These are phyloP conservation scores for Onchidella celtica DNA, from an alignment of 2,888 invertebrate genomes.

Conservation along the genomic window DNA sequence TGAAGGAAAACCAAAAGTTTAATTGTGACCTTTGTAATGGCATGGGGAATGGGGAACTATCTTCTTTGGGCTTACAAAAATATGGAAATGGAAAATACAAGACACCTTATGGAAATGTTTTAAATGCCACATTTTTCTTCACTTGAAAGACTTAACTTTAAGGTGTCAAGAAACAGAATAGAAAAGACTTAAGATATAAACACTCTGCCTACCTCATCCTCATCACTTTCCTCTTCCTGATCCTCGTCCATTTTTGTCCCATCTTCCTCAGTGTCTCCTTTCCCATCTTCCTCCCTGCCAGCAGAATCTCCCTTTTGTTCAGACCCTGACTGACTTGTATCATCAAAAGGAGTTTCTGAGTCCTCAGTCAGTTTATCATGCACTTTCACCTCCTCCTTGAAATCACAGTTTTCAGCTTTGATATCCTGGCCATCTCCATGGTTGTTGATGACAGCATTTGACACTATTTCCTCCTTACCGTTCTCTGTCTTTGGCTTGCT, in stretches of 20 bases:
- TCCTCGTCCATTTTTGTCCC: constrained; percentile 37
- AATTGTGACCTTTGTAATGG: too few species aligned
- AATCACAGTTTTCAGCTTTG: neutral
- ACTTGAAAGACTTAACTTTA: too few species aligned
- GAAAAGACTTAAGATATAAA: neutral
- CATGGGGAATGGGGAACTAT: too few species aligned
- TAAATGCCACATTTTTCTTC: too few species aligned
- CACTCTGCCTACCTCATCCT: constrained; percentile 55
- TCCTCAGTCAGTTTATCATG: neutral
- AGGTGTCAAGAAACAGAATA: too few species aligned
- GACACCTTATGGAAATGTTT: too few species aligned
- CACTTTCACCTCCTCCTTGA: neutral
- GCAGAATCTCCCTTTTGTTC: neutral
- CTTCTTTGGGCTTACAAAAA: too few species aligned
- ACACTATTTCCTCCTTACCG: neutral
- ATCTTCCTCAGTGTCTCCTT: neutral
- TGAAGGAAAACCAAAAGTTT: too few species aligned
- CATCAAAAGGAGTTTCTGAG: neutral
- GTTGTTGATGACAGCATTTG: neutral
- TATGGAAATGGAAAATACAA: too few species aligned
- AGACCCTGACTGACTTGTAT: neutral
- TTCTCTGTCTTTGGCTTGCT: too few species aligned
- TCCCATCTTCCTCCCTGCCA: neutral
- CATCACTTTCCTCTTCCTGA: constrained; percentile 55
- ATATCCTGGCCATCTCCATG: constrained; percentile 14